Evolutionary conservation across 2,113 vertebrate species (phyloP).

Genomic region (Rhabdornis inornatus): DNA sequence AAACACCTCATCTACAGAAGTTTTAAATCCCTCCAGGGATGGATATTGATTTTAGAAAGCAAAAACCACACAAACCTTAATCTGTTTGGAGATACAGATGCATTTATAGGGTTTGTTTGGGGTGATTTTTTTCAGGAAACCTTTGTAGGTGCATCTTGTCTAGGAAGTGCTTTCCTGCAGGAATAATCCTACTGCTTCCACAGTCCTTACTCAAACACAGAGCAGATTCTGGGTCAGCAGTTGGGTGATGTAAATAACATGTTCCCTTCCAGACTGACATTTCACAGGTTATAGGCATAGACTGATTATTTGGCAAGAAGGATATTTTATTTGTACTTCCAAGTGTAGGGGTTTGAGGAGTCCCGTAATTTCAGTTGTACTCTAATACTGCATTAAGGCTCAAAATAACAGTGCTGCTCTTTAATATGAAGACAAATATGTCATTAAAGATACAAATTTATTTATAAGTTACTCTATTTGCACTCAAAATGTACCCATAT

Average conservation of each 20-base stretch:
- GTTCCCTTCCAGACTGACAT: not conserved
- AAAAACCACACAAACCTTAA: not conserved
- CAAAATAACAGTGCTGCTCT: not conserved
- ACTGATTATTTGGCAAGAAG: not conserved
- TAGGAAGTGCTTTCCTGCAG: not conserved
- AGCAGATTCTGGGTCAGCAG: slow-evolving; percentile 1
- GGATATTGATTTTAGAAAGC: not conserved
- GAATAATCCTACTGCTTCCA: not conserved
- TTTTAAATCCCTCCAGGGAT: not conserved
- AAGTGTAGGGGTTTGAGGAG: not conserved
- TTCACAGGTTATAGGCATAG: not conserved
- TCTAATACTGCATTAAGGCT: not conserved
- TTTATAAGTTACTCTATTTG: not conserved
- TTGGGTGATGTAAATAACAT: not conserved
- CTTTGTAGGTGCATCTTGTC: not conserved
- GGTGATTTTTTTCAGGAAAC: not conserved
- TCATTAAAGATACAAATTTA: not conserved
- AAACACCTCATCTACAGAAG: not conserved
- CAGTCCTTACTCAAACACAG: rapidly evolving
- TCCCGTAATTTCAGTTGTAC: not conserved
- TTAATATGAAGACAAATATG: not conserved
- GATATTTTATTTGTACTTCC: not conserved
- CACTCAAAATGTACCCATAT: not conserved
- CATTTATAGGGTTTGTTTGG: not conserved
- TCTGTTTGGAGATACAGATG: not conserved